Percentiles rank a stretch among this genome's conserved stretches.
Conservation (phyloP, 1,140 invertebrate species). For the Meteorus sp. region DNA sequence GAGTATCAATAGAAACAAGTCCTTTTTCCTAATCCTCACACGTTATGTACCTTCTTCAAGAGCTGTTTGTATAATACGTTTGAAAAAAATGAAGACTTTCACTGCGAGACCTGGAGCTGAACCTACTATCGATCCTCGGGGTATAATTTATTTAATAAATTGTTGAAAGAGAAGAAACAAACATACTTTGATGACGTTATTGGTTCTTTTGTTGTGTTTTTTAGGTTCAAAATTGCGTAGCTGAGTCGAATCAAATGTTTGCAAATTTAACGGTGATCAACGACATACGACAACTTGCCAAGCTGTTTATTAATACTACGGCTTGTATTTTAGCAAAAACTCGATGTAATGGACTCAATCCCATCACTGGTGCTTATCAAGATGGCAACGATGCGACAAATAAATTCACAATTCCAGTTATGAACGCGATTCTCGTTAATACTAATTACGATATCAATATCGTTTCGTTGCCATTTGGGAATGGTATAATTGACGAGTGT, state of each 20-base stretch:
- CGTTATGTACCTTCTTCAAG: conserved; percentile 10
- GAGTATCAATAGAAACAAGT: neutral
- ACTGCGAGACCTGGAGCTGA: conserved; percentile 32
- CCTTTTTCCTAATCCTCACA: neutral
- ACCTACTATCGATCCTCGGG: conserved; percentile 31
- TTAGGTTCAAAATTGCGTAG: conserved; percentile 41
- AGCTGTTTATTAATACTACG: conserved; percentile 46
- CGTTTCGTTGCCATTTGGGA: conserved; percentile 42
- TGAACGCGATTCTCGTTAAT: conserved; percentile 47
- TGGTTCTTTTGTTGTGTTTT: conserved; percentile 6
- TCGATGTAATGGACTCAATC: conserved; percentile 41
- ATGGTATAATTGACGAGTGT: conserved; percentile 38
- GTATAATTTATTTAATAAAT: neutral
- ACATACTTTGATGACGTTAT: neutral
- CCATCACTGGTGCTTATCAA: conserved; percentile 43
- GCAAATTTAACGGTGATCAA: conserved; percentile 34
- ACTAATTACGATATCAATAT: conserved; percentile 48
- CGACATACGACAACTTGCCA: conserved; percentile 33
- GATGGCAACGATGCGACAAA: conserved; percentile 30
- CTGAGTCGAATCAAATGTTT: conserved; percentile 36
- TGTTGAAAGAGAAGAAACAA: too few relatives aligned
- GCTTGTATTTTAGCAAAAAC: conserved; percentile 49
- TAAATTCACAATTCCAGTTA: conserved; percentile 35
- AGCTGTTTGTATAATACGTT: conserved; percentile 30
- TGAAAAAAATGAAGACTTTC: conserved; percentile 14